Base-by-base conservation (phyloP, 2,113 vertebrate genomes). In the Nesogale talazaci region DNA sequence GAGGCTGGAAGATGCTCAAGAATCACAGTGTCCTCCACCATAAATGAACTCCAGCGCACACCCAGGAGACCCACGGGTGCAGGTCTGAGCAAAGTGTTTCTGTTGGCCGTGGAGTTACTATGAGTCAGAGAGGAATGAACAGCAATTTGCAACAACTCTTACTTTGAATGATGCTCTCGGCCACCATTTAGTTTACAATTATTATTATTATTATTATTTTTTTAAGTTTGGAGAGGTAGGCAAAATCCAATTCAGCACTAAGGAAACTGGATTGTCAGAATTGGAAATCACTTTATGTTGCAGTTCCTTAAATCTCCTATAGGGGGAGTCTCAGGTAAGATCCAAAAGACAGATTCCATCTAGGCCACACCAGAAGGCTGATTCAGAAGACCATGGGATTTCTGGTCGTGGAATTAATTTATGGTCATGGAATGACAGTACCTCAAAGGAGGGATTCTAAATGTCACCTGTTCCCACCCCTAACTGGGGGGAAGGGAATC, bases 401-500 rank as follows among this genome's bases (percentile, higher is more conserved):
- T n/a, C n/a, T n/a, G n/a, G n/a, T n/a, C n/a, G n/a, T n/a, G n/a
- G n/a, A 38, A 31, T 56, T 87, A 38, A 72, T 57, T 61, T 65
- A 52, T 42, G 25, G 27, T 11, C 31, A 86, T 84, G 63, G 84
- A 65, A 67, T 0, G 42, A 15, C 31, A 27, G 6, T 14, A 4
- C 74, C 16, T 86, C 61, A 42, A 17, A 80, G 15, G 23, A 16
- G 57, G 9, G 46, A 17, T 23, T 63, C 25, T 25, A 80, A 63
- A 46, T 70, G 19, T 59, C 57, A 74, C 11, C 19, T 82, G 8
- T 27, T 56, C n/a, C 23, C 36, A 67, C 20, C 16, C 88, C 82
- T 46, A 38, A 67, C 31, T 0, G 1, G 25, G 36, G 9, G 36
- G 1, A 67, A 22, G 23, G n/a, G 17, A 69, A 59, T 0, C 0